Evolutionary conservation across 2,888 invertebrate genomes (phyloP), one percentile per base, ranked within the genome.

Genomic region (Agrochola lychnidis): DNA sequence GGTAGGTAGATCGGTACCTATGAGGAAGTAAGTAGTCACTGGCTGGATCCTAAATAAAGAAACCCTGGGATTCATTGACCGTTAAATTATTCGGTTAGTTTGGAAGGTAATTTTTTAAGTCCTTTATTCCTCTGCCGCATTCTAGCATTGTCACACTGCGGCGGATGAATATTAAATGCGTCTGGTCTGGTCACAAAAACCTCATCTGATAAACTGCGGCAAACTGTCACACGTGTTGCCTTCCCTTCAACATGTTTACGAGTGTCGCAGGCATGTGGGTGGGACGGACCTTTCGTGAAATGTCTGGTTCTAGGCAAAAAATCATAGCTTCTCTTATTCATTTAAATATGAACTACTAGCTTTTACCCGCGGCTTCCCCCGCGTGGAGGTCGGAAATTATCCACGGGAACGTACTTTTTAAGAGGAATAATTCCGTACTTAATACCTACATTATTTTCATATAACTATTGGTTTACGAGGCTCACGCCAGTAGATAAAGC

Each of bases 161-260:
- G 14, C 48, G 63, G 56, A 61, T 76, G 30, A 16, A 63, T 51
- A 30, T 56, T 56, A n/a, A 30, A 25, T 68, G 69, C 61, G 36
- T 56, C 30, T 51, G n/a, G 71, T 53, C 6, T 70, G 73, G 45
- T 70, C 67, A 81, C 78, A 85, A 75, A 84, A 70, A 59, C 79
- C 74, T 78, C 80, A 73, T 81, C 67, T 78, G 69, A 69, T 85
- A 76, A 72, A 68, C 57, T 19, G 72, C 79, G 30, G n/a, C 36
- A 63, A 86, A 86, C 80, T 63, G 42, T 74, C 78, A 59, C 79
- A 85, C 71, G 75, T 81, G 83, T 62, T 77, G 69, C 79, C 79
- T 70, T 59, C 79, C 79, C 67, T 56, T 56, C 64, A 77, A 83
- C 76, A 86, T 79, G 86, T 77, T 75, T 16, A 61, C 16, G 30